Percentiles rank a stretch among this genome's conserved stretches.
Evolutionary conservation across 1,140 invertebrate genomes (phyloP).

Genomic region (Lineus longissimus): DNA sequence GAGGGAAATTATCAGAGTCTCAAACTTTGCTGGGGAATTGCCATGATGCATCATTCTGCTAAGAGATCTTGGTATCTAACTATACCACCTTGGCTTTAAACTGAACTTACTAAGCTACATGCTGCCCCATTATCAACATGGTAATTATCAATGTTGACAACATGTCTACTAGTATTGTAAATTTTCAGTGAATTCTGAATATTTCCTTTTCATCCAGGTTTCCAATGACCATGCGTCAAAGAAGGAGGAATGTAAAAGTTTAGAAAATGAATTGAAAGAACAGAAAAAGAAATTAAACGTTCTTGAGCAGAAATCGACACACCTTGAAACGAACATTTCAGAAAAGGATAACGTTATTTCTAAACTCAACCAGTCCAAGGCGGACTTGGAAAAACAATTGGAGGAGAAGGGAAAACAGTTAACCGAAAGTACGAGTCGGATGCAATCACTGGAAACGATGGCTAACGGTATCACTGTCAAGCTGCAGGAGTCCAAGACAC

Average conservation of each 20-base stretch:
- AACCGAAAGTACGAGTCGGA: neutral
- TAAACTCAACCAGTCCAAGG: neutral
- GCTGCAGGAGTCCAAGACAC: neutral
- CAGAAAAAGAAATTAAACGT: constrained; percentile 7
- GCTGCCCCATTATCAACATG: too few relatives aligned
- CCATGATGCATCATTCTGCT: too few relatives aligned
- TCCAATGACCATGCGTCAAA: constrained; percentile 2
- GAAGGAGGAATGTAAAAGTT: neutral
- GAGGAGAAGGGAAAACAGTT: neutral
- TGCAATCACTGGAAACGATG: neutral
- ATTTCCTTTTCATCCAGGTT: too few relatives aligned
- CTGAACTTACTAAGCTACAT: too few relatives aligned
- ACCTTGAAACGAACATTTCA: neutral
- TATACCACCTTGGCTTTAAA: too few relatives aligned
- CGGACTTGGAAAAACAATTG: constrained; percentile 12
- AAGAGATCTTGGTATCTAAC: too few relatives aligned
- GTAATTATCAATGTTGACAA: too few relatives aligned
- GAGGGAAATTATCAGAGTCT: too few relatives aligned
- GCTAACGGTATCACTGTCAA: neutral
- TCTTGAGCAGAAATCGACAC: constrained; percentile 6
- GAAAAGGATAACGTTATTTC: neutral
- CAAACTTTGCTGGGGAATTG: too few relatives aligned
- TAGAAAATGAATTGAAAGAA: constrained; percentile 9
- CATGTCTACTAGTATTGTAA: too few relatives aligned
- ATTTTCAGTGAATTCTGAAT: too few relatives aligned